Conservation (phyloP, 2,113 vertebrate species). For the Neogobius melanostomus region DNA sequence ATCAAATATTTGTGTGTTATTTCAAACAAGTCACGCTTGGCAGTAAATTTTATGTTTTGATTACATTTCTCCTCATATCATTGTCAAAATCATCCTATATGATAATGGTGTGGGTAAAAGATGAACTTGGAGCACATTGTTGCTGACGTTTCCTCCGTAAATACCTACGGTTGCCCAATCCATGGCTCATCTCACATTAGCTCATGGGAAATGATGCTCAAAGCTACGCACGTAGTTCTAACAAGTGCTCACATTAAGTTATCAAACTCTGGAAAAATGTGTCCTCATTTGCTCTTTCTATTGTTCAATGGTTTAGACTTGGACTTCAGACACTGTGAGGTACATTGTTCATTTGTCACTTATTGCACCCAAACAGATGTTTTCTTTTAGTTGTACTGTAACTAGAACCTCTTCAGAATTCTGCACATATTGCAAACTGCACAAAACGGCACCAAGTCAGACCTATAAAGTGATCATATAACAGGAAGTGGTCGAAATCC, state of each 20-base stretch:
- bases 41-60: neutral
- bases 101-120: neutral
- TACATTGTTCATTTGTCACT: slow-evolving; percentile 9
- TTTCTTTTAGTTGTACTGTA: slow-evolving; percentile 9
- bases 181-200: neutral
- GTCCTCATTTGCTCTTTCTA: neutral
- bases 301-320: neutral
- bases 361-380: slow-evolving; percentile 3
- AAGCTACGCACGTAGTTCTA: neutral
- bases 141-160: neutral
- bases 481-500: too few species aligned
- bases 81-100: neutral
- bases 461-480: too few species aligned
- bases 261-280: neutral
- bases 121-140: neutral
- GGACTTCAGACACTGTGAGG: slow-evolving; percentile 5
- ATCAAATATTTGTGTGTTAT: neutral
- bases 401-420: neutral
- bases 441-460: too few species aligned
- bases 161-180: neutral
- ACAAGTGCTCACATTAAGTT: neutral
- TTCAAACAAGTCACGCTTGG: neutral
- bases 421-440: neutral
- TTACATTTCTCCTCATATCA: too few species aligned
- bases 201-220: neutral